Base-by-base conservation (phyloP, 1,140 invertebrate species). In the Mya arenaria region DNA sequence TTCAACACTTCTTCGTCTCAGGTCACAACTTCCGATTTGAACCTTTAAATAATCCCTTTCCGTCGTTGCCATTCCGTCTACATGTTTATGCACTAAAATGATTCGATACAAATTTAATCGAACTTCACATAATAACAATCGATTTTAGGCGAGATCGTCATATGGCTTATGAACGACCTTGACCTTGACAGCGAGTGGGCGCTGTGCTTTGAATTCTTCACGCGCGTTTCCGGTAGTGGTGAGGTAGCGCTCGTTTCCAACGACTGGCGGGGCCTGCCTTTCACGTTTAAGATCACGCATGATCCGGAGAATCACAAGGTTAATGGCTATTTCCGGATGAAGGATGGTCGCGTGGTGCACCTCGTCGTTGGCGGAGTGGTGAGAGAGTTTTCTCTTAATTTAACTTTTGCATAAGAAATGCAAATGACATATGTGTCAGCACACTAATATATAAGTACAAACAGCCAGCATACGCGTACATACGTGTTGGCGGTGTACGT, bases 161-260 rank as follows among this genome's bases (percentile, higher is more conserved):
- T 81, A 32, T 81, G 78, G 78, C 62, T 81, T 65, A 81, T 81
- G 78, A 81, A 81, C 25, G 78, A 81, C 44, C 52, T 71, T 25
- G 78, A 81, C 52, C 62, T 81, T 65, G 65, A 81, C 78, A 81
- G 65, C 36, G 37, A 81, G 34, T 81, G 78, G 78, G 78, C 78
- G 5, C 25, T 81, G 19, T 62, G 65, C 58, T 81, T 81, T 28
- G 78, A 81, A 39, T 81, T 81, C 44, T 62, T 81, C 65, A 81
- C 78, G 17, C 78, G 69, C 32, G n/a, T n/a, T n/a, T 19, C 65
- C 34, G 62, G 48, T 23, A n/a, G 30, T 1, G 78, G 68, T 1
- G 78, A 81, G 66, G 78, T 81, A 4, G 78, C 78, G 13, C 68
- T 81, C 8, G 78, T 81, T 0, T 81, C 78, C 1, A 72, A 81